Evolutionary conservation across 2,888 invertebrate genomes (phyloP), one percentile per base, ranked within the genome.

Genomic region (Noctua janthina): DNA sequence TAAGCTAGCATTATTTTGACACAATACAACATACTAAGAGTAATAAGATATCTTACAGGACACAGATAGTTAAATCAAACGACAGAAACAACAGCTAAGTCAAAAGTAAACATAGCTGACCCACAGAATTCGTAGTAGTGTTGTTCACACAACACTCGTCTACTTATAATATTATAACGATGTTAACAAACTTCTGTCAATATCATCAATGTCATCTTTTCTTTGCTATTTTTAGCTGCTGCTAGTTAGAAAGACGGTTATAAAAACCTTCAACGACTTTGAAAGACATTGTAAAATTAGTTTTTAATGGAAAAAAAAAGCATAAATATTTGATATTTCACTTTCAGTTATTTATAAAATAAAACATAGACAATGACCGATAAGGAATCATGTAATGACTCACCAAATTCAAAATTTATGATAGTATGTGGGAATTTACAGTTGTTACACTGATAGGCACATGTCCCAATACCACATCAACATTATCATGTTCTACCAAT

Each of bases 61-160:
- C 35, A 20, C 35, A 56, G 17, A 69, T 51, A 29, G 67, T 73
- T 39, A 54, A 56, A 20, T 43, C 23, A 43, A 84, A 74, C 70
- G 46, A 70, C 35, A 70, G 2, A 67, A 20, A 29, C 62, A 85
- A 56, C 54, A 39, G 66, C 59, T 39, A 54, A 76, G 67, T 79
- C 64, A 68, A 72, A 74, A 43, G 17, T 76, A 83, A 76, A 76
- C 74, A 29, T 54, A 66, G 54, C 13, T 76, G 76, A 83, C 83
- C 74, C 59, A 54, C n/a, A 62, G 54, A 76, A 76, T 70, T 74
- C 29, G 11, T 43, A 8, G 4, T 23, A 84, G 73, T 78, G 75
- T 15, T 69, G 73, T 49, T 1, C 29, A 15, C 13, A 59, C 5
- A 64, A 39, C 7, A 43, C 66, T 72, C 2, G 46, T 51, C 7